Conservation (phyloP, 2,797 vertebrate genomes). For the Philypnodon macrostomus region DNA sequence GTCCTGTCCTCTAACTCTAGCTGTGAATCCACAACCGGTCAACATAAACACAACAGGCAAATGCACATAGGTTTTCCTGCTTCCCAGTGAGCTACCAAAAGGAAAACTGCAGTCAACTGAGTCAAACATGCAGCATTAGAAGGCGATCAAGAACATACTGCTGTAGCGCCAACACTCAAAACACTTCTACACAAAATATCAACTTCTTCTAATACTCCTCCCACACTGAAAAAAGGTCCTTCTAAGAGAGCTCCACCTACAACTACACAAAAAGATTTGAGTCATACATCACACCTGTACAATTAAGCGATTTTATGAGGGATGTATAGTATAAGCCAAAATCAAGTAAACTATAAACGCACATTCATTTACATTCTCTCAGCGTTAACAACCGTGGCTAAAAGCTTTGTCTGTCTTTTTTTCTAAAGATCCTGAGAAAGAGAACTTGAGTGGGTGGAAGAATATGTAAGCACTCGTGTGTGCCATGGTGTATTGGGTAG, state of each 20-base stretch:
- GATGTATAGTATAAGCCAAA: too few species aligned
- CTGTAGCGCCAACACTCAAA: slow-evolving; percentile 37
- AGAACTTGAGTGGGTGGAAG: slow-evolving; percentile 47
- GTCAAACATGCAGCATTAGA: slow-evolving; percentile 16
- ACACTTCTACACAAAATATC: slow-evolving; percentile 31
- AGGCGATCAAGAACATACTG: slow-evolving; percentile 20
- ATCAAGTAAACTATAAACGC: too few species aligned
- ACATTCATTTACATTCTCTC: too few species aligned
- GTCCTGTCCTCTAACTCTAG: slow-evolving; percentile 36
- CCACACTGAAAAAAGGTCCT: slow-evolving; percentile 36
- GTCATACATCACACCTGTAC: slow-evolving; percentile 43
- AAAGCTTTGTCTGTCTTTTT: slow-evolving; percentile 33
- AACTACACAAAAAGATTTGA: slow-evolving; percentile 53
- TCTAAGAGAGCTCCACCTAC: slow-evolving; percentile 62
- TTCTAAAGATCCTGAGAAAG: slow-evolving; percentile 30
- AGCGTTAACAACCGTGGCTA: slow-evolving; percentile 23
- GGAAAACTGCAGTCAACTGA: slow-evolving; percentile 25
- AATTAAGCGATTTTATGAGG: slow-evolving; percentile 17
- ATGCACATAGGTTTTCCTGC: slow-evolving; percentile 60
- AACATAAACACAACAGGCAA: slow-evolving; percentile 50
- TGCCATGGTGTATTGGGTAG: slow-evolving; percentile 10
- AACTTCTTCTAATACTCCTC: slow-evolving; percentile 47
- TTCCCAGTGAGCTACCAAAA: slow-evolving; percentile 53
- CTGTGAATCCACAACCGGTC: slow-evolving; percentile 36
- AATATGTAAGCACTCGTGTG: slow-evolving; percentile 51